phyloP scores from a whole-genome alignment of 2,888 invertebrate species.

The Lampropteryx suffumata region DNA sequence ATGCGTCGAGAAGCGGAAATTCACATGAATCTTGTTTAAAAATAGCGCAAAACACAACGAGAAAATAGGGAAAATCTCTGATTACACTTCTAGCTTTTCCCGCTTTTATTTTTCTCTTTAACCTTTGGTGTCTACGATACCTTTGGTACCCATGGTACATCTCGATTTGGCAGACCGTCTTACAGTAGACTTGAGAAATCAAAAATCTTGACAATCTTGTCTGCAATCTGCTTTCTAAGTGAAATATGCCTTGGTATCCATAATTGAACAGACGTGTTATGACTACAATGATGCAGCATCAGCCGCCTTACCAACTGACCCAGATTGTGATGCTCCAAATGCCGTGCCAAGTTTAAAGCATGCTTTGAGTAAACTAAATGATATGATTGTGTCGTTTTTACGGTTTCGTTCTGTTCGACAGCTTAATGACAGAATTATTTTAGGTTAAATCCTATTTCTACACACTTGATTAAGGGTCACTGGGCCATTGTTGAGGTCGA shows the following conservation, averaged over 20 bases:
- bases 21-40: not conserved
- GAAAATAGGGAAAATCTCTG: no score
- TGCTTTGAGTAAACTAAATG: constrained; percentile 55
- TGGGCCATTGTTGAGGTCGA: no score
- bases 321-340: constrained; percentile 72
- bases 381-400: constrained; percentile 19
- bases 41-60: not conserved
- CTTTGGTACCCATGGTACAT: no score
- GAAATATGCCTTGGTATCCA: constrained; percentile 25
- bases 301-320: constrained; percentile 73
- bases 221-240: not conserved
- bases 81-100: no score
- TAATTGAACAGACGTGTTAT: constrained; percentile 38
- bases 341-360: constrained; percentile 65
- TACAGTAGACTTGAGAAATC: no score
- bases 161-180: no score
- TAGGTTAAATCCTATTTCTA: no score
- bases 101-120: no score
- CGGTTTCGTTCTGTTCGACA: constrained; percentile 10
- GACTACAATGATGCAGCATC: constrained; percentile 38
- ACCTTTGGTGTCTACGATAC: no score
- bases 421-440: no score
- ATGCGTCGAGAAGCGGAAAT: not conserved
- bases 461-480: no score
- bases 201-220: no score